Conservation (phyloP, 2,113 vertebrate genomes). For the Psophia crepitans region DNA sequence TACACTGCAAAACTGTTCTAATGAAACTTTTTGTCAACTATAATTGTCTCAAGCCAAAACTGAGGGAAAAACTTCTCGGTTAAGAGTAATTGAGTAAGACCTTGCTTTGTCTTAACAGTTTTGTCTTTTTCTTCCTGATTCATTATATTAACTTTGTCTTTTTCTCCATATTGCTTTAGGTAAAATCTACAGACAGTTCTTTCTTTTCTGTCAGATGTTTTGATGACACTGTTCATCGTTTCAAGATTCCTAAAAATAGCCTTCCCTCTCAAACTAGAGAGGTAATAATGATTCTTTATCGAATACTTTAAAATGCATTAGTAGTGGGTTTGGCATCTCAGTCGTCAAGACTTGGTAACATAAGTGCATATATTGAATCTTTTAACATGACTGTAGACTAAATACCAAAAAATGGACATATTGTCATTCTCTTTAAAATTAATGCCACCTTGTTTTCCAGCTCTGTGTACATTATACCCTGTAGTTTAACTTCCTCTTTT, state of each 20-base stretch:
- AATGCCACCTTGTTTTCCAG: neutral
- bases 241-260: constrained; percentile 86
- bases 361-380: neutral
- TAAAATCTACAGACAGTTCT: constrained; percentile 81
- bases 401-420: neutral
- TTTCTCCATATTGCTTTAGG: constrained; percentile 67
- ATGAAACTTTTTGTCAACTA: neutral
- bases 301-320: neutral
- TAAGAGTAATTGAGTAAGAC: neutral
- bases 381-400: neutral
- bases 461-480: neutral
- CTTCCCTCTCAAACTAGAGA: constrained; percentile 81
- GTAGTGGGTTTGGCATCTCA: neutral
- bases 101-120: neutral
- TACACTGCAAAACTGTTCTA: neutral
- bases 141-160: neutral
- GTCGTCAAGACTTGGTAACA: neutral
- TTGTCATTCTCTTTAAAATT: neutral
- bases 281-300: constrained; percentile 65
- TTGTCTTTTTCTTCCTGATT: neutral
- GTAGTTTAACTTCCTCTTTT: neutral
- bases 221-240: constrained; percentile 91
- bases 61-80: neutral
- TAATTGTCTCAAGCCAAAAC: neutral
- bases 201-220: constrained; percentile 92